Evolutionary conservation across 2,113 vertebrate genomes (phyloP).

Genomic region (Ovibos moschatus): DNA sequence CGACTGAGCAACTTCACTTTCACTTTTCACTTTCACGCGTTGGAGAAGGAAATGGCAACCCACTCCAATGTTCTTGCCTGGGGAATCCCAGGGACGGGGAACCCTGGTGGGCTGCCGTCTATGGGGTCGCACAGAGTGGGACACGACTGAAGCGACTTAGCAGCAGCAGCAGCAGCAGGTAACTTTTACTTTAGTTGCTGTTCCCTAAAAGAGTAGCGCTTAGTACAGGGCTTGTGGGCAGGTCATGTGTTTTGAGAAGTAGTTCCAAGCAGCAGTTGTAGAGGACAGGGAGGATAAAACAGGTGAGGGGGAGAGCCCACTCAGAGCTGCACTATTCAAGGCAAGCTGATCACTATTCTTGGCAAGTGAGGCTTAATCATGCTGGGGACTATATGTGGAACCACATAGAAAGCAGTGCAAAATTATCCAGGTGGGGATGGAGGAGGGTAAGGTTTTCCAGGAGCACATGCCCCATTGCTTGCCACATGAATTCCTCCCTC

Average conservation of each 20-base stretch:
- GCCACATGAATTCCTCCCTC: not conserved
- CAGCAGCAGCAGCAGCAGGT: not conserved
- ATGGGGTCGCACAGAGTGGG: too few relatives aligned
- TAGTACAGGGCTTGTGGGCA: not conserved
- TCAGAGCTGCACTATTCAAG: not conserved
- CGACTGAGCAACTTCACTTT: too few relatives aligned
- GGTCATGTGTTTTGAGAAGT: not conserved
- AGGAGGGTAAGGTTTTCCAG: not conserved
- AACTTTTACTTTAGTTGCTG: not conserved
- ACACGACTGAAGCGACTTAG: too few relatives aligned
- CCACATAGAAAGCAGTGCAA: not conserved
- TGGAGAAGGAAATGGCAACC: too few relatives aligned
- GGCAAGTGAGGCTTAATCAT: not conserved
- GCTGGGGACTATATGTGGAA: not conserved
- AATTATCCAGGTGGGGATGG: not conserved
- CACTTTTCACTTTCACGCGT: too few relatives aligned
- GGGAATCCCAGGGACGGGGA: too few relatives aligned
- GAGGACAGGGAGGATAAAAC: not conserved
- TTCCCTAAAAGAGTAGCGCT: not conserved
- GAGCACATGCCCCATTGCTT: not conserved
- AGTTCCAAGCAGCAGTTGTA: not conserved
- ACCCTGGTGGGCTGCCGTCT: too few relatives aligned
- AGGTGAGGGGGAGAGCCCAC: not conserved
- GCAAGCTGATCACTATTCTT: not conserved
- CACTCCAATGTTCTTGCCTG: too few relatives aligned